Conservation (phyloP, 2,113 vertebrate species). For the Phrynocephalus versicolor region DNA sequence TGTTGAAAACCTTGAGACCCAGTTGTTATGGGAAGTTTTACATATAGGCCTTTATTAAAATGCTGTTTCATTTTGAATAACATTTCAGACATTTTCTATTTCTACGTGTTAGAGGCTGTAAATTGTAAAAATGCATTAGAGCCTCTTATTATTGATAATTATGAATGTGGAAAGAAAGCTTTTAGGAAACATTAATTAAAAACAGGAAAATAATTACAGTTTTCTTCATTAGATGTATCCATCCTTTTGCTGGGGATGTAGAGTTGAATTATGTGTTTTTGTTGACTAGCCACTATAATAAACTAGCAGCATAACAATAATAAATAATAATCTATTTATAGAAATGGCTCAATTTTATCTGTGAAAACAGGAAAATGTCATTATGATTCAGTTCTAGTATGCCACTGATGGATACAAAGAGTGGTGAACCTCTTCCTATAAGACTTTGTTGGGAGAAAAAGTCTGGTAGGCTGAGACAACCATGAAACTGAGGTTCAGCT, state of each 20-base stretch:
- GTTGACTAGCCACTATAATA: not conserved
- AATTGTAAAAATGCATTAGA: slow-evolving; percentile 64
- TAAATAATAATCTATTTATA: slow-evolving; percentile 14
- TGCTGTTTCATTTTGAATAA: slow-evolving; percentile 33
- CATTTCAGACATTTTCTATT: slow-evolving; percentile 44
- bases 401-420: not conserved
- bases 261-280: not conserved
- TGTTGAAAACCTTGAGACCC: slow-evolving; percentile 40
- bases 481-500: not conserved
- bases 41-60: slow-evolving; percentile 41
- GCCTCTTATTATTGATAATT: slow-evolving; percentile 59
- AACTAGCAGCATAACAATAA: slow-evolving; percentile 12
- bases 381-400: slow-evolving; percentile 1
- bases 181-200: slow-evolving; percentile 55
- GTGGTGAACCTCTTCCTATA: not conserved
- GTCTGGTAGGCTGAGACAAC: not conserved
- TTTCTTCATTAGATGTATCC: slow-evolving; percentile 43
- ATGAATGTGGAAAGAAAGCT: slow-evolving; percentile 49
- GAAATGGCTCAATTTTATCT: not conserved
- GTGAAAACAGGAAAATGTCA: slow-evolving; percentile 13
- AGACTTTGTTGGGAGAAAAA: not conserved
- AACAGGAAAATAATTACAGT: slow-evolving; percentile 45
- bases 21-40: slow-evolving; percentile 42
- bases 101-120: slow-evolving; percentile 54
- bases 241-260: not conserved